phyloP scores from a whole-genome alignment of 2,888 invertebrate species.

The Pyrgus malvae region DNA sequence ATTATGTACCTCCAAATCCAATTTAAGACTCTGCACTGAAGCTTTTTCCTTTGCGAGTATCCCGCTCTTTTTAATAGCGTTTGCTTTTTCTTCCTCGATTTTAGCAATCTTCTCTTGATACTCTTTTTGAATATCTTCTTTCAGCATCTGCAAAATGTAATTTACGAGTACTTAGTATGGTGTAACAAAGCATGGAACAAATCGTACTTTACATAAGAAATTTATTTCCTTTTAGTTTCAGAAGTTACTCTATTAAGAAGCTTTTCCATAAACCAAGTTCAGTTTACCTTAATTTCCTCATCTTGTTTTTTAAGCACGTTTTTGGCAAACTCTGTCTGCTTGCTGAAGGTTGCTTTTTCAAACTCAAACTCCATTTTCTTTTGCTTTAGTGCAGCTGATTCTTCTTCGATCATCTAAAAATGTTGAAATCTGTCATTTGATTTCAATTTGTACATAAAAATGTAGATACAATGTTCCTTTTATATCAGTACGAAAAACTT shows the following conservation, averaged over 20 bases:
- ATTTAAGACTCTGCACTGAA: conserved; percentile 59
- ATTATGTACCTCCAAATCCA: conserved; percentile 65
- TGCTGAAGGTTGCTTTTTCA: conserved; percentile 82
- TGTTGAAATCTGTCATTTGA: background rate
- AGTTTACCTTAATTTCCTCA: conserved; percentile 81
- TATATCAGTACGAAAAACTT: too few relatives aligned
- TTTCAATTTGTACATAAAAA: too few relatives aligned
- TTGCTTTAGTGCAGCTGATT: conserved; percentile 73
- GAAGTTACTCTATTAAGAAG: too few relatives aligned
- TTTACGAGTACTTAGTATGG: background rate
- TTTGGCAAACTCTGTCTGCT: conserved; percentile 82
- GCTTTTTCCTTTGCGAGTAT: conserved; percentile 63
- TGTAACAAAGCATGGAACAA: too few relatives aligned
- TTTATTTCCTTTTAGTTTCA: too few relatives aligned
- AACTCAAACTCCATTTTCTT: conserved; percentile 83
- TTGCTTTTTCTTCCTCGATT: conserved; percentile 66
- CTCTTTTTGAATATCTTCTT: conserved; percentile 69
- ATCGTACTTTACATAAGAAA: too few relatives aligned
- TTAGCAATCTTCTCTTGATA: conserved; percentile 64
- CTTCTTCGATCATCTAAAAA: conserved; percentile 70
- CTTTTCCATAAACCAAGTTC: background rate
- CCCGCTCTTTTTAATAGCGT: conserved; percentile 57
- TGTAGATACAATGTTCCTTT: too few relatives aligned
- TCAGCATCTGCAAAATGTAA: conserved; percentile 51
- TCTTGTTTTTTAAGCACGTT: conserved; percentile 81